Evolutionary conservation across 2,797 vertebrate genomes (phyloP), one percentile per base, ranked within the genome.

Genomic region (Microcaecilia unicolor): DNA sequence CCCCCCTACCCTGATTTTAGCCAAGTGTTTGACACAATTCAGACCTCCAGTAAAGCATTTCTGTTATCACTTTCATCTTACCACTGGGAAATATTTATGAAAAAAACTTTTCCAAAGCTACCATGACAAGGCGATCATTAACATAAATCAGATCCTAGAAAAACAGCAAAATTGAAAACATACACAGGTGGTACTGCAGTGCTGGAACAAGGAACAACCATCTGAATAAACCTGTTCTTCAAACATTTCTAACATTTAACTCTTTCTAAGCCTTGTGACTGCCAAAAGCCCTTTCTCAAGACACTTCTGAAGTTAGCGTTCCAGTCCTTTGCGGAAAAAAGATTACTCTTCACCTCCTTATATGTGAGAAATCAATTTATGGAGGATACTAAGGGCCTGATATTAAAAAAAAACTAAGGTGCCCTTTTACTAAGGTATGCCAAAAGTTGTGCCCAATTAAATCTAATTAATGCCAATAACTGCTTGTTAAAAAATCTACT

Each of bases 281-380:
- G n/a, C n/a, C n/a, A n/a, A n/a, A n/a, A n/a, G n/a, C n/a, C 34
- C 20, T 58, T 55, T 28, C 46, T 10, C 48, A 37, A 58, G n/a
- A n/a, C 63, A 51, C 39, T 43, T 60, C 14, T 27, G 44, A 40
- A 41, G 52, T 52, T 50, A 49, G 12, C 37, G 34, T 56, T 62
- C 37, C 36, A 53, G 19, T 29, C 43, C 60, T 54, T 51, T 30
- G 41, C 44, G 56, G 58, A 53, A 24, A 55, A 44, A 7, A 36
- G n/a, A n/a, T n/a, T n/a, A n/a, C n/a, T n/a, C n/a, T n/a, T n/a
- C n/a, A n/a, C 29, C 44, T 58, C 49, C 36, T 37, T 22, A 45
- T 23, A 49, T 48, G 66, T 58, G 30, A 64, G 53, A 71, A 67
- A 60, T 54, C 43, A n/a, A 56, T 72, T 61, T 64, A 48, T 55